Evolutionary conservation across 2,113 vertebrate genomes (phyloP), one percentile per base, ranked within the genome.

Genomic region (Morone saxatilis): DNA sequence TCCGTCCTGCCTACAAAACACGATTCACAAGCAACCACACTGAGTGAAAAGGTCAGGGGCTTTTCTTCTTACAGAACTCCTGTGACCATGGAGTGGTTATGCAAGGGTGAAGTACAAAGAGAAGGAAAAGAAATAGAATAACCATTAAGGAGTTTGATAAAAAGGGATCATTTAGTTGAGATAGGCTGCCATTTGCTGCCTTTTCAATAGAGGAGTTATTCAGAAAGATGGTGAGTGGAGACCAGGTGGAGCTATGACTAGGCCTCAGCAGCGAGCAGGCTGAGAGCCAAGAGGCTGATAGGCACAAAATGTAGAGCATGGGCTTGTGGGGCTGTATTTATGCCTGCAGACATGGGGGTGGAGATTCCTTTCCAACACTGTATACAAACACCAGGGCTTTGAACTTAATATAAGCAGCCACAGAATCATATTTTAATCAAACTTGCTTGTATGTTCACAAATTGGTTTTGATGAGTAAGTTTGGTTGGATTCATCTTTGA

Each of bases 211-310:
- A 81, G 48, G 51, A 86, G 75, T 76, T 76, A 76, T 92, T 86
- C 68, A 87, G 63, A 25, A 81, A 75, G 66, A 76, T 76, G 61
- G 59, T 65, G 81, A 90, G 85, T 62, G 78, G 66, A 86, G 70
- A 88, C 76, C 90, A 89, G 89, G 88, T 89, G 80, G 87, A 88
- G 80, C 45, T n/a, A 86, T 71, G 83, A 88, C 73, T 22, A 40
- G 68, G 82, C 70, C 76, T 79, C 51, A 84, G 66, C 61, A 78
- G 77, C 22, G 5, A 80, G 83, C 78, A 71, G 87, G 84, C 81
- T 53, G 19, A 59, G 22, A 88, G 87, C 76, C 88, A 87, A 86
- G 65, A 72, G 73, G 81, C 74, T 85, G 20, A 87, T 72, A 40
- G 81, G 48, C 48, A 65, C 80, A 79, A 70, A 70, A 92, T 83